phyloP scores from a whole-genome alignment of 2,113 vertebrate species.

The Hemiprocne comata region DNA sequence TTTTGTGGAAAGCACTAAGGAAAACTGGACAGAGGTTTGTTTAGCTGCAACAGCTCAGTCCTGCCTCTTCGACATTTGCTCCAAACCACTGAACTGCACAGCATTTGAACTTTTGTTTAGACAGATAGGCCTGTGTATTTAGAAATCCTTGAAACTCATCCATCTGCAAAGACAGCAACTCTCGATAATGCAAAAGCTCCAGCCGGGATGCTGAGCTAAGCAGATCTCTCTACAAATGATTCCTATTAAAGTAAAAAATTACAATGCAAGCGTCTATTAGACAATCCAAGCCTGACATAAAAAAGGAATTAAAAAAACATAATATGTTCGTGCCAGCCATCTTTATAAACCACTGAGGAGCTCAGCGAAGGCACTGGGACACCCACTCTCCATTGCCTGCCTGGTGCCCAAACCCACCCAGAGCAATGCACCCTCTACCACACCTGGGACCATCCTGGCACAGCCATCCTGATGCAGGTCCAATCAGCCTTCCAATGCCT shows the following conservation, averaged over 20 bases:
- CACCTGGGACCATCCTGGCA: neutral
- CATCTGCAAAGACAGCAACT: slow-evolving; percentile 63
- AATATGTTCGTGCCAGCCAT: neutral
- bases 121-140: slow-evolving; percentile 58
- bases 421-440: neutral
- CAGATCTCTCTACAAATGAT: slow-evolving; percentile 62
- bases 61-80: slow-evolving; percentile 59
- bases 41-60: neutral
- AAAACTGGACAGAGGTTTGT: slow-evolving; percentile 42
- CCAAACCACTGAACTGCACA: slow-evolving; percentile 54
- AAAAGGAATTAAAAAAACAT: slow-evolving; percentile 29
- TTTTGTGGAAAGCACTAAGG: neutral
- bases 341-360: neutral
- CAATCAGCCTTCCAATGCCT: neutral
- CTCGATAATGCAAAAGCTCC: slow-evolving; percentile 54
- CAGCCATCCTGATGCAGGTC: neutral
- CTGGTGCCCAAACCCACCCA: rapidly evolving
- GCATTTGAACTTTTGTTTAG: slow-evolving; percentile 66
- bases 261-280: slow-evolving; percentile 54
- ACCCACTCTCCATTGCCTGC: rapidly evolving
- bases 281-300: slow-evolving; percentile 41
- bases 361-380: neutral
- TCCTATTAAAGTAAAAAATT: slow-evolving; percentile 71
- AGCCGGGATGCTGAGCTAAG: slow-evolving; percentile 56
- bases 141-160: slow-evolving; percentile 66